Evolutionary conservation across 2,113 vertebrate species (phyloP).

Genomic region (Cinclus mexicanus): DNA sequence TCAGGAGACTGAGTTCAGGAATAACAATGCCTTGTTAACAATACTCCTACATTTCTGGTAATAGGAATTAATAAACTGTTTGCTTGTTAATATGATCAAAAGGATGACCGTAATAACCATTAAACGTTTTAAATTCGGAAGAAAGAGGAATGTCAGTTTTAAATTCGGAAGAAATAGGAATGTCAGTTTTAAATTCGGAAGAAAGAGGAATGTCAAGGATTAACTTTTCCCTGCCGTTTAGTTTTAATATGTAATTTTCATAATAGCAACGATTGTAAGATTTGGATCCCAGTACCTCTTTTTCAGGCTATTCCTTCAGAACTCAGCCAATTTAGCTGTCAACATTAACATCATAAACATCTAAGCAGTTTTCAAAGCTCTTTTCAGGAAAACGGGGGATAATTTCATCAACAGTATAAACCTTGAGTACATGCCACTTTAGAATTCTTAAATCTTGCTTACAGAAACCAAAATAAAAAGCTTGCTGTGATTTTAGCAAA

Average conservation of each 20-base stretch:
- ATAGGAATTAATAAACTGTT: not conserved
- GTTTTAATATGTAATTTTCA: not conserved
- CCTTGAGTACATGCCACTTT: rapidly evolving
- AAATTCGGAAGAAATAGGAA: too few relatives aligned
- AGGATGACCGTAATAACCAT: not conserved
- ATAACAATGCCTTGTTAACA: not conserved
- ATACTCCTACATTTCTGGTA: not conserved
- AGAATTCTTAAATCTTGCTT: not conserved
- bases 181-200: too few relatives aligned
- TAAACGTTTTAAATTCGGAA: not conserved
- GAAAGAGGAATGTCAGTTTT: not conserved
- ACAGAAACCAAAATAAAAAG: not conserved
- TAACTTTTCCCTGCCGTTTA: not conserved
- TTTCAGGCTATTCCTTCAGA: not conserved
- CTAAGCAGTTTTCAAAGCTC: not conserved
- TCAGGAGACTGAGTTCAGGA: not conserved
- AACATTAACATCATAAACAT: not conserved
- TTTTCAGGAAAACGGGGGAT: not conserved
- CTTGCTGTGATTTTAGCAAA: not conserved
- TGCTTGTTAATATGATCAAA: not conserved
- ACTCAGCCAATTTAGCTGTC: not conserved
- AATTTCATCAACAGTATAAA: not conserved
- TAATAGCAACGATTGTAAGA: not conserved
- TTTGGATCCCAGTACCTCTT: not conserved
- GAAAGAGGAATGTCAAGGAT: not conserved